Conservation (phyloP, 1,140 invertebrate genomes). For the Drosophila eugracilis region DNA sequence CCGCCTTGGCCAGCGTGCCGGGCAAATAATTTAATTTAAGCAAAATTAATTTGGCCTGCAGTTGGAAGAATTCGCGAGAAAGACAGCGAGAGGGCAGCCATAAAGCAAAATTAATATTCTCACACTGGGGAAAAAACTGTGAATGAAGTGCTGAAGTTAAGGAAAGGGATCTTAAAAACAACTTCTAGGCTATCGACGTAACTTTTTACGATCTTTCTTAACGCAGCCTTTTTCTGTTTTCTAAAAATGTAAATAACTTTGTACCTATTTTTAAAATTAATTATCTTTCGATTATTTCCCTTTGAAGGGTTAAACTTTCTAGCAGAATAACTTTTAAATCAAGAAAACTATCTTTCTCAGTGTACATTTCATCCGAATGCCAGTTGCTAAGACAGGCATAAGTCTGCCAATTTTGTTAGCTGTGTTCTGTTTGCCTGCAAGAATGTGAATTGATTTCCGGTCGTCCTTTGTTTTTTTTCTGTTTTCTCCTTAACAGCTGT, state of each 20-base stretch:
- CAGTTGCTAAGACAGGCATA: conserved; percentile 13
- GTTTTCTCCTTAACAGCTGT: conserved; percentile 86
- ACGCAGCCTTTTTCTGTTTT: too few species aligned
- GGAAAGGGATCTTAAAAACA: too few species aligned
- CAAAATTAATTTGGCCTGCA: conserved; percentile 73
- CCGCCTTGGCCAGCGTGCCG: conserved; percentile 40
- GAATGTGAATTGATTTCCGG: conserved; percentile 74
- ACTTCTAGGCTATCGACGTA: too few species aligned
- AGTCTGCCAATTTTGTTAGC: conserved; percentile 3
- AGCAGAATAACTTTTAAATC: too few species aligned
- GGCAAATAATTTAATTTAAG: conserved; percentile 73
- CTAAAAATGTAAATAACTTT: too few species aligned
- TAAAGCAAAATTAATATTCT: conserved; percentile 67
- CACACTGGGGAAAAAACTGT: neutral
- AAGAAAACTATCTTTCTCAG: neutral
- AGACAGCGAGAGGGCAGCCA: conserved; percentile 14
- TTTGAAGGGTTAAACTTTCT: too few species aligned
- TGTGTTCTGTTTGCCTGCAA: conserved; percentile 29
- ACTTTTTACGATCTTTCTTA: too few species aligned
- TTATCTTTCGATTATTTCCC: too few species aligned
- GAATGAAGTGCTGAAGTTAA: neutral
- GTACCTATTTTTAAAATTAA: too few species aligned
- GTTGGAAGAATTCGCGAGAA: conserved; percentile 43
- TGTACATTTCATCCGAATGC: conserved; percentile 14
- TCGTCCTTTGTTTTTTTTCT: conserved; percentile 29